Base-by-base conservation (phyloP, 2,113 vertebrate genomes). In the Sinocyclocheilus rhinocerous region DNA sequence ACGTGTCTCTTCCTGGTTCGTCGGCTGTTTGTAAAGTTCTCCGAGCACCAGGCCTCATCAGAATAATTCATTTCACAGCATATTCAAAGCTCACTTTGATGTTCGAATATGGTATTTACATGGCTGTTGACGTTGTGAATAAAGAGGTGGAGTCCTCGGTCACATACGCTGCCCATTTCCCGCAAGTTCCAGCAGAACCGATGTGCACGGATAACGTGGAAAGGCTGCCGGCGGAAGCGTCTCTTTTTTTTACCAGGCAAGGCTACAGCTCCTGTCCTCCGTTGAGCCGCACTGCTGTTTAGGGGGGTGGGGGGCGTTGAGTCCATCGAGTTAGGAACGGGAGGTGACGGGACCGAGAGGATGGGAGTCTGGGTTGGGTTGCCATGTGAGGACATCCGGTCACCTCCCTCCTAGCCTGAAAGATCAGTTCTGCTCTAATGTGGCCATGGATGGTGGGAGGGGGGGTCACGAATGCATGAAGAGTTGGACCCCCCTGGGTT, bases 241-340 rank as follows among this genome's bases (percentile, higher is more conserved):
- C 89, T 91, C 90, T 92, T 72, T 87, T 88, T 93, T 73, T 87
- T 93, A 92, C 92, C 93, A 91, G 95, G 94, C 97, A 97, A 97
- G 96, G 97, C 97, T 96, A 96, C 93, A 96, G 94, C 93, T 93
- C 95, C 92, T 90, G 93, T 94, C 93, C 94, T 94, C 92, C 87
- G 89, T 91, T 76, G 91, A 89, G 89, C 89, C 13, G 55, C 48
- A 70, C 36, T 84, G 52, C 81, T 79, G 89, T 92, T 86, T 89
- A 9, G 52, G 16, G 52, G 16, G 15, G 16, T 0, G 70, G 69
- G 52, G 45, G 76, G 55, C 75, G 57, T 79, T 67, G 36, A 18
- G 33, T 57, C 7, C 13, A 48, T 42, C 5, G 52, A 88, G 84
- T n/a, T 63, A 59, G 89, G 91, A 90, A 82, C 11, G 78, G 87